Evolutionary conservation across 2,888 invertebrate genomes (phyloP).

Genomic region (Atethmia centrago): DNA sequence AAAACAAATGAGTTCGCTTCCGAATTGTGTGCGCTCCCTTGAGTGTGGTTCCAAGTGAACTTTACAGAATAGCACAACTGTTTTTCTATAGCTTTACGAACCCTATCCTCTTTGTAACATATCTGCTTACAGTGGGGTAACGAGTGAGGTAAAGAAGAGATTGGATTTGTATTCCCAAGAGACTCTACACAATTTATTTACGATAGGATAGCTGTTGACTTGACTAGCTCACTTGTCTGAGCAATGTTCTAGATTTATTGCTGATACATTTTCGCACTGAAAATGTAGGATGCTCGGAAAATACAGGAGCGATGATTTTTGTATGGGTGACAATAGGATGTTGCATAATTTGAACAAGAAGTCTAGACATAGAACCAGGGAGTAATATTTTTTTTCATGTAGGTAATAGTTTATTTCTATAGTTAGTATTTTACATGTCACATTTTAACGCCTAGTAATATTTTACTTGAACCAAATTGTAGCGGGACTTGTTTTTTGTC

Average conservation of each 20-base stretch:
- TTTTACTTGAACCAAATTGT: no score
- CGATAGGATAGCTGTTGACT: not conserved
- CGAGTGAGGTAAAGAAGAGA: no score
- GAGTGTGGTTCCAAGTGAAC: not conserved
- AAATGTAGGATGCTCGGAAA: not conserved
- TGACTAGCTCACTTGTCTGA: not conserved
- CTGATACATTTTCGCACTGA: constrained; percentile 1
- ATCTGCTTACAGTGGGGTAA: constrained; percentile 36
- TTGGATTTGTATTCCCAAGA: constrained; percentile 29
- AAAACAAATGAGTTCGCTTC: not conserved
- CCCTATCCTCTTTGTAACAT: constrained; percentile 18
- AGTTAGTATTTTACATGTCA: no score
- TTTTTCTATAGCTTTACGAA: not conserved
- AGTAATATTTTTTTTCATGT: not conserved
- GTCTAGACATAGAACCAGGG: not conserved
- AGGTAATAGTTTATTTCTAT: no score
- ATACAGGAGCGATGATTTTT: not conserved
- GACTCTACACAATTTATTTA: constrained; percentile 37
- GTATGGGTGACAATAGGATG: fast-evolving
- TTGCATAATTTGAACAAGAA: not conserved
- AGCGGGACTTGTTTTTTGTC: no score
- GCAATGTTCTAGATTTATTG: constrained; percentile 33
- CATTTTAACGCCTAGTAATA: no score
- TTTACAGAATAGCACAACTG: not conserved
- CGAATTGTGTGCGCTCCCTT: not conserved